Evolutionary conservation across 1,140 invertebrate species (phyloP).

Genomic region (Bicyclus anynana): DNA sequence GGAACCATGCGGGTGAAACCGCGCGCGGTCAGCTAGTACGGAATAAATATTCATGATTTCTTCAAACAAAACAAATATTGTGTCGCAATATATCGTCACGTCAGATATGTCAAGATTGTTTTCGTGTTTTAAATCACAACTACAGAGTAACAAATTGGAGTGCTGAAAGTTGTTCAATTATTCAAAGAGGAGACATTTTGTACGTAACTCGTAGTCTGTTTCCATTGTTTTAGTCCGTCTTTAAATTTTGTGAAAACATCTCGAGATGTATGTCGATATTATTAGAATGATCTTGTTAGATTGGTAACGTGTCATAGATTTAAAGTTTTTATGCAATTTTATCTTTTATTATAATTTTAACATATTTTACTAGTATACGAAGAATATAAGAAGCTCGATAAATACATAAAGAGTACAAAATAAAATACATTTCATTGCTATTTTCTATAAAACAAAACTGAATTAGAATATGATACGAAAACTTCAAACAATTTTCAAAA

Average conservation of each 20-base stretch:
- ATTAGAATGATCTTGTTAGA: not conserved
- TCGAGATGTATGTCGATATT: not conserved
- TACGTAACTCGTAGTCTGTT: constrained; percentile 1
- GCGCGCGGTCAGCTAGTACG: not conserved
- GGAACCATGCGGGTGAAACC: too few species aligned
- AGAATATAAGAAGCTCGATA: too few species aligned
- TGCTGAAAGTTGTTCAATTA: constrained; percentile 20
- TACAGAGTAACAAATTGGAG: constrained; percentile 13
- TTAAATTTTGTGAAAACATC: not conserved
- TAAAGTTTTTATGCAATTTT: too few species aligned
- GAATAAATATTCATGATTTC: too few species aligned
- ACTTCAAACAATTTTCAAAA: too few species aligned
- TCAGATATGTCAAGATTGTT: not conserved
- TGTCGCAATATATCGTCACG: not conserved
- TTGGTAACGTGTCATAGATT: not conserved
- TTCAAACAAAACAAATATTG: not conserved
- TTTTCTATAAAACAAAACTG: too few species aligned
- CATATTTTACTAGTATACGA: too few species aligned
- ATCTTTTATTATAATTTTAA: too few species aligned
- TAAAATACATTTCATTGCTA: too few species aligned
- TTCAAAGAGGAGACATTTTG: constrained; percentile 16
- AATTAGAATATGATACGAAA: too few species aligned
- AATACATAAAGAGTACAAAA: too few species aligned
- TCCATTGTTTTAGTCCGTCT: not conserved
- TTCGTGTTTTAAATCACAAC: constrained; percentile 17